Conservation (phyloP, 2,888 invertebrate species). For the Caenorhabditis panamensis region DNA sequence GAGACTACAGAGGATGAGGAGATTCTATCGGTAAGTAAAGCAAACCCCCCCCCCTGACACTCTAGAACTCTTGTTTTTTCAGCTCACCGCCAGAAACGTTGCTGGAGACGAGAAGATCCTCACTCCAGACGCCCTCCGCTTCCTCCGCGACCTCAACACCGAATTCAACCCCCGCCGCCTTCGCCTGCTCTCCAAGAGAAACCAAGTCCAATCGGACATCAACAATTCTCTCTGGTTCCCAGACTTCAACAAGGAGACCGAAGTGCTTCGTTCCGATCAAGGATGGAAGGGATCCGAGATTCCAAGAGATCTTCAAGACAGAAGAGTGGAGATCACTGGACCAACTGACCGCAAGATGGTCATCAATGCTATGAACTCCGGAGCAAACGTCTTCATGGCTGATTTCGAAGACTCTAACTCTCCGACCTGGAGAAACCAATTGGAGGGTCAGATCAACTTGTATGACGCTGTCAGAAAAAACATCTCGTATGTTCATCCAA, state of each 20-base stretch:
- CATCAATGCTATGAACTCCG: slow-evolving; percentile 86
- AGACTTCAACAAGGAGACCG: slow-evolving; percentile 83
- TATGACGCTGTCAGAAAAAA: slow-evolving; percentile 84
- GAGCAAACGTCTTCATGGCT: slow-evolving; percentile 81
- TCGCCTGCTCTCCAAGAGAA: slow-evolving; percentile 74
- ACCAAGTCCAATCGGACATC: slow-evolving; percentile 74
- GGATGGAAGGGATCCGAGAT: slow-evolving; percentile 83
- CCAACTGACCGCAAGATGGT: slow-evolving; percentile 85
- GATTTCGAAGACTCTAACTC: slow-evolving; percentile 86
- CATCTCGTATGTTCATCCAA: slow-evolving; percentile 80
- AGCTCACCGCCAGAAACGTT: slow-evolving; percentile 74
- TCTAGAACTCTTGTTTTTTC: too few relatives aligned
- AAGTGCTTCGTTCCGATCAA: slow-evolving; percentile 82
- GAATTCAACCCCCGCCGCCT: slow-evolving; percentile 82
- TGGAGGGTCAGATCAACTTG: slow-evolving; percentile 85
- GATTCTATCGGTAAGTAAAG: slow-evolving; percentile 72
- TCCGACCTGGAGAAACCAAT: slow-evolving; percentile 87
- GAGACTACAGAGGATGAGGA: slow-evolving; percentile 79
- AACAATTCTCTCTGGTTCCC: slow-evolving; percentile 80
- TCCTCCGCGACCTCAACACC: slow-evolving; percentile 85
- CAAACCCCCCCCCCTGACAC: too few relatives aligned
- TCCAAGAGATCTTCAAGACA: slow-evolving; percentile 75
- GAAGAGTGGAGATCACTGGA: slow-evolving; percentile 83
- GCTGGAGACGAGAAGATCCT: slow-evolving; percentile 84
- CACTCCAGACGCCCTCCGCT: slow-evolving; percentile 84